Base-by-base conservation (phyloP, 2,113 vertebrate species). In the Caracal caracal region DNA sequence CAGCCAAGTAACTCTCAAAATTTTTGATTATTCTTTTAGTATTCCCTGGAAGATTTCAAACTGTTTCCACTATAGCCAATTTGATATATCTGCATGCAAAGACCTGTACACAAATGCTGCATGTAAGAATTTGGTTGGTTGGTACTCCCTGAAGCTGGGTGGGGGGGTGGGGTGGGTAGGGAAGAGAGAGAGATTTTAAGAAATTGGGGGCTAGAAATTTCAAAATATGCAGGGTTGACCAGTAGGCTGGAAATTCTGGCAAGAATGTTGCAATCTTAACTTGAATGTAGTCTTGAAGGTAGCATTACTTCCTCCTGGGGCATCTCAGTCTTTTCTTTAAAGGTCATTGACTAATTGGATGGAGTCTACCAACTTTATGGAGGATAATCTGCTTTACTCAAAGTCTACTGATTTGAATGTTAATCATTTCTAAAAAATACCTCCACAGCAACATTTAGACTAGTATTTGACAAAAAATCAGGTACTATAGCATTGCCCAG, bases 21-120 rank as follows among this genome's bases (percentile, higher is more conserved):
- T 10, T 28, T 88, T 17, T 90, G 7, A 85, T 68, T 91, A 66
- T 88, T 33, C 2, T 49, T 70, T 95, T 90, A 94, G 5, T 68
- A 86, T 84, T 95, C 3, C 2, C 78, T 88, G 30, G 13, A 76
- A 90, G 11, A 37, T 68, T 88, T 86, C 30, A 47, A 78, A 63
- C 6, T 91, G 4, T 83, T 78, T 93, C 78, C 26, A 40, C 10
- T 6, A 28, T 12, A 73, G 6, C 15, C 65, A n/a, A 49, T 81
- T 63, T 87, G 43, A 61, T 40, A 75, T 73, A 88, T 26, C 12
- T 87, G 16, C 15, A 66, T 65, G 11, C 8, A 70, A 87, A 94
- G 85, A 43, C 13, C 1, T 87, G 10, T 16, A 26, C 3, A 70
- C 16, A 56, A 90, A 47, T 78, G 16, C 12, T 81, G 10, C 6